phyloP scores from a whole-genome alignment of 1,140 invertebrate species.

The Aporrectodea caliginosa region DNA sequence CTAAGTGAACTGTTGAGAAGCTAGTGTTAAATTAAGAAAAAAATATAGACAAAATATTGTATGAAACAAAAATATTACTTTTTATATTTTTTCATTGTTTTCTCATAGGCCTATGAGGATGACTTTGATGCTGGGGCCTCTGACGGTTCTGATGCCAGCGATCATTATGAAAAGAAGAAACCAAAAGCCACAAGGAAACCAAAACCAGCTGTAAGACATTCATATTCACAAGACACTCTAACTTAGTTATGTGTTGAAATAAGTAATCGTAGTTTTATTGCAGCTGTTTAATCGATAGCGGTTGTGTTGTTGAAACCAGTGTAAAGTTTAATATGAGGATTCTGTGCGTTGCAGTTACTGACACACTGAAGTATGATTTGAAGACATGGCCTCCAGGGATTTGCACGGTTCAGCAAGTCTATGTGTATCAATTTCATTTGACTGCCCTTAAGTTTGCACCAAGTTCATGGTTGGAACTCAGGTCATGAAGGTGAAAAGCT shows the following conservation, averaged over 20 bases:
- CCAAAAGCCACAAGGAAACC: neutral
- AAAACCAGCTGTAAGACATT: neutral
- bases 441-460: no score
- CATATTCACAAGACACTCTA: neutral
- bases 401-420: neutral
- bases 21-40: no score
- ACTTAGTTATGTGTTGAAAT: neutral
- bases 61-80: neutral
- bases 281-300: no score
- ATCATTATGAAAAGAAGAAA: no score
- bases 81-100: neutral
- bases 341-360: no score
- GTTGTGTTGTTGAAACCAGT: neutral
- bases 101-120: neutral
- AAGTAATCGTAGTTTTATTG: no score
- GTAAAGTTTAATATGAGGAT: no score
- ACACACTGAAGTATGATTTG: no score
- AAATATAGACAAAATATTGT: no score
- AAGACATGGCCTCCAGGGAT: no score
- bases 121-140: neutral
- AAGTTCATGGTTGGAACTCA: neutral
- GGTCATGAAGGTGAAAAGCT: no score
- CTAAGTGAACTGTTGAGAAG: neutral
- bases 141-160: neutral
- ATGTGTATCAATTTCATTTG: neutral